phyloP scores from a whole-genome alignment of 2,113 vertebrate species.

The Oreochromis aureus region DNA sequence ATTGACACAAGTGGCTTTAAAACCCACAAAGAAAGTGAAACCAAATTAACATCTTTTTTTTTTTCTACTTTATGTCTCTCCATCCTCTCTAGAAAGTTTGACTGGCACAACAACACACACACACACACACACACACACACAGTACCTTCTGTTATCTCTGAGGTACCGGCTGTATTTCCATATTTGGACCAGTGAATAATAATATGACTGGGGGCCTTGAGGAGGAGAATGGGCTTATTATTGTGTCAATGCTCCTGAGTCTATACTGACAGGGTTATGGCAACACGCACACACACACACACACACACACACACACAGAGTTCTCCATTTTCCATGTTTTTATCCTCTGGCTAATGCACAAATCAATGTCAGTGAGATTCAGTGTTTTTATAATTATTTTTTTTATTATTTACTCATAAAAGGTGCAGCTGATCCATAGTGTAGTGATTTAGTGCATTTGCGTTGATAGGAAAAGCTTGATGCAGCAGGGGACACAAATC shows the following conservation, averaged over 20 bases:
- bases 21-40: not conserved
- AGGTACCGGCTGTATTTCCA: conserved; percentile 18
- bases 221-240: conserved; percentile 30
- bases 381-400: not conserved
- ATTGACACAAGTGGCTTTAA: not conserved
- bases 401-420: conserved; percentile 5
- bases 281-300: not conserved
- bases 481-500: not conserved
- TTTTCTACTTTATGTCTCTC: not conserved
- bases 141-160: conserved; percentile 1
- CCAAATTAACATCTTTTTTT: not conserved
- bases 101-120: not conserved
- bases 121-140: not conserved
- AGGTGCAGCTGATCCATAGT: not conserved
- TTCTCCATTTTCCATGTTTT: not conserved
- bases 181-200: conserved; percentile 35
- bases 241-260: conserved; percentile 21
- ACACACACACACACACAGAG: not conserved
- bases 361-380: conserved; percentile 2
- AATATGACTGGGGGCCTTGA: conserved; percentile 3
- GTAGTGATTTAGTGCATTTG: not conserved
- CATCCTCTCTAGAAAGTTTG: not conserved
- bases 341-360: not conserved
- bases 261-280: conserved; percentile 29
- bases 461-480: not conserved